Conservation (phyloP, 1,140 invertebrate species). For the Drosophila obscura region DNA sequence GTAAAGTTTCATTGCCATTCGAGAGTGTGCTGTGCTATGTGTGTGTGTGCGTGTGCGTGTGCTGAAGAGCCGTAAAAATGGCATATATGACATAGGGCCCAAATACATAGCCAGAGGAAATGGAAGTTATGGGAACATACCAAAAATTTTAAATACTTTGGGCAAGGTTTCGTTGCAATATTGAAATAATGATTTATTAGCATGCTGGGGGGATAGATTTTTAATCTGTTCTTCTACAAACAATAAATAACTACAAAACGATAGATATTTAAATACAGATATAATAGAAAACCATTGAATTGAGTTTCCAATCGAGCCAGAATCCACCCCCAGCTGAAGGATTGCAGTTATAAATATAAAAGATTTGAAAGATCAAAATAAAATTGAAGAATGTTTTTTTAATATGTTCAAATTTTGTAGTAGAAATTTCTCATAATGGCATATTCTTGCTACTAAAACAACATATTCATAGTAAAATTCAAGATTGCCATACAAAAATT, state of each 20-base stretch:
- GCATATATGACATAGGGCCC: constrained; percentile 28
- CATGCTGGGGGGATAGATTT: neutral
- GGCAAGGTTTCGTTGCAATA: neutral
- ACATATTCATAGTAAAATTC: neutral
- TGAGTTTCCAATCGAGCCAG: no score
- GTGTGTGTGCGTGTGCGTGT: constrained; percentile 8
- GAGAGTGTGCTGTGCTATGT: neutral
- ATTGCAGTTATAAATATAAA: no score
- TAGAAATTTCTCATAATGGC: neutral
- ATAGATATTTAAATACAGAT: no score
- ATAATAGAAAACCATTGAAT: neutral
- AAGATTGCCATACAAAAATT: neutral
- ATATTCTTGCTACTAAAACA: no score
- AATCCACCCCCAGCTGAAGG: no score
- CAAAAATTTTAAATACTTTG: neutral
- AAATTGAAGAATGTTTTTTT: no score
- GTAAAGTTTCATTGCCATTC: constrained; percentile 36
- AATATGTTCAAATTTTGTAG: neutral
- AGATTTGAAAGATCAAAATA: no score
- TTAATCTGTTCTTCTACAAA: no score
- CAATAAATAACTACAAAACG: no score
- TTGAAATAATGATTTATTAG: constrained; percentile 7
- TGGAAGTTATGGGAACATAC: constrained; percentile 15
- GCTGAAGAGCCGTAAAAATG: constrained; percentile 19
- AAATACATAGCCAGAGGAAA: constrained; percentile 7